Base-by-base conservation (phyloP, 2,888 invertebrate genomes). In the Strigamia maritima region DNA sequence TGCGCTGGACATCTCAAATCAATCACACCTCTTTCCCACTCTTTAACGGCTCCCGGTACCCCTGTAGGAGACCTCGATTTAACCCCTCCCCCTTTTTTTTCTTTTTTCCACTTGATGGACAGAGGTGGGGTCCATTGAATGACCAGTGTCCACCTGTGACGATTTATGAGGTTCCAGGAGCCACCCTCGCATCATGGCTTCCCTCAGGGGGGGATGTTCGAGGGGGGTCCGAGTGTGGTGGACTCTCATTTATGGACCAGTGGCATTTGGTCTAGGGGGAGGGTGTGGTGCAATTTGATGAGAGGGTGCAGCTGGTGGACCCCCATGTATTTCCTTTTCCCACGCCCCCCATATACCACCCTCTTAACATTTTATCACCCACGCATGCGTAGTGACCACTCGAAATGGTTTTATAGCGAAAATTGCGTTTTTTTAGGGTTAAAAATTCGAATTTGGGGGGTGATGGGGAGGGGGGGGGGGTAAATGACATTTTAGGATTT, bases 101-200 rank as follows among this genome's bases (percentile, higher is more conserved):
- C 22, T 49, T 77, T 60, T 78, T 78, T 28, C 28, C 31, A 26
- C 38, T 78, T 78, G 26, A 35, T 70, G 78, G 78, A 74, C 75
- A 31, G 65, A 54, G 70, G 44, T 70, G 78, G 70, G 65, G 40
- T 78, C 78, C 6, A 70, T 24, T 70, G 77, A 60, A 35, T 65
- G 77, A 65, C 65, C 54, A 40, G 65, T 78, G 78, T 75, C 40
- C 40, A 75, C 70, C 70, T 70, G 70, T 26, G 70, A 70, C 70
- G 70, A 70, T 70, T 70, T 70, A 70, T 70, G 70, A 28, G 70
- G 26, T 70, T 70, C 70, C 70, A 70, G 70, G 70, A 70, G 70
- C 70, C 70, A 70, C 70, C 70, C 70, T 70, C 70, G 70, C 70
- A 70, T 70, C 70, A 70, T 70, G 70, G 70, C 70, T 28, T 26